Evolutionary conservation across 2,113 vertebrate species (phyloP).

Genomic region (Isichthys henryi): DNA sequence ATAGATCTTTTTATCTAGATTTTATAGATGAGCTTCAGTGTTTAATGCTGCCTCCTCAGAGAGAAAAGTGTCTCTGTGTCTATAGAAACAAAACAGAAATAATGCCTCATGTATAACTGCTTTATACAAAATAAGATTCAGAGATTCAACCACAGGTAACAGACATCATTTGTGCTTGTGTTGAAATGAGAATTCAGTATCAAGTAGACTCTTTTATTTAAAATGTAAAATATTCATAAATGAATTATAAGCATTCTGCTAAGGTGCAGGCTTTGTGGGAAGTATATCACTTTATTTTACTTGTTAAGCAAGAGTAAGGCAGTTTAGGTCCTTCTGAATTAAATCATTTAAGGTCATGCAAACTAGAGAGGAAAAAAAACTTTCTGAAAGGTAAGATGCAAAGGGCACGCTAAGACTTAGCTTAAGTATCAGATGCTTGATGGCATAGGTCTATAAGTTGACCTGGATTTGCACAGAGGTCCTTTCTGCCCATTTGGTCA

Average conservation of each 20-base stretch:
- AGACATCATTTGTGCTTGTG: background rate
- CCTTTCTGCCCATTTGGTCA: constrained; percentile 12
- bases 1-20: background rate
- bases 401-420: background rate
- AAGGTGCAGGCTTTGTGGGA: background rate
- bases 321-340: background rate
- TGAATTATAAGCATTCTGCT: background rate
- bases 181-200: background rate
- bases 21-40: background rate
- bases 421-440: background rate
- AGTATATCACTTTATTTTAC: background rate
- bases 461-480: constrained; percentile 16
- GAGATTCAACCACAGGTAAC: background rate
- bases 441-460: background rate
- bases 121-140: background rate
- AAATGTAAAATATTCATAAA: background rate
- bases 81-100: background rate
- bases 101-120: background rate
- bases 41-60: background rate
- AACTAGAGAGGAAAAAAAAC: background rate
- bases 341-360: background rate
- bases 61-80: background rate
- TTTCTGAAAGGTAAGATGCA: background rate
- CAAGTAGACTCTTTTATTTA: background rate
- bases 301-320: background rate